Evolutionary conservation across 2,113 vertebrate species (phyloP).

Genomic region (Zosterops pallidus): DNA sequence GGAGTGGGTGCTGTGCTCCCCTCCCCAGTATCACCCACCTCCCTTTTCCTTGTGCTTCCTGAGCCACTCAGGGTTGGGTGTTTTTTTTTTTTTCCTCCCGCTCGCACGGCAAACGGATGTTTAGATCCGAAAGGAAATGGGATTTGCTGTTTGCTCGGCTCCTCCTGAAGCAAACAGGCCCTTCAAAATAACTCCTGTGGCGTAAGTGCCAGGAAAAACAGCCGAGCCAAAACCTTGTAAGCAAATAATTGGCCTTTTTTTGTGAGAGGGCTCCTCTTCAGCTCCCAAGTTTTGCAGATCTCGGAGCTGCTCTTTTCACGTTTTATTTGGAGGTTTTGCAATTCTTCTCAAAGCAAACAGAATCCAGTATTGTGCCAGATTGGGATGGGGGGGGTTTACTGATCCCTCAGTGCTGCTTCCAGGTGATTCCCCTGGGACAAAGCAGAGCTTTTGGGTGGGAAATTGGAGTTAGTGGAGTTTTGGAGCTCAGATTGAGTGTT

Average conservation of each 20-base stretch:
- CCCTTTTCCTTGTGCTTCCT: not conserved
- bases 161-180: constrained; percentile 49
- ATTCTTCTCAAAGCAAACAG: not conserved
- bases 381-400: not conserved
- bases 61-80: not conserved
- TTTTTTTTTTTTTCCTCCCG: not conserved
- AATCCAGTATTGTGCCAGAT: accelerated
- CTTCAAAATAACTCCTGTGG: constrained; percentile 37
- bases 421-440: not conserved
- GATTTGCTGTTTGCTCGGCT: constrained; percentile 52
- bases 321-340: constrained; percentile 16
- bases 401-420: not conserved
- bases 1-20: not conserved
- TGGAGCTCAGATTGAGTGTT: not conserved
- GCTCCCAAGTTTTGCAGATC: not conserved
- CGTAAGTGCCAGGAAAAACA: constrained; percentile 53
- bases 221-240: not conserved
- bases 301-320: not conserved
- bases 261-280: not conserved
- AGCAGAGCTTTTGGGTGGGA: not conserved
- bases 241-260: constrained; percentile 22
- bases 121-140: constrained; percentile 62
- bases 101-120: constrained; percentile 59
- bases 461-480: accelerated
- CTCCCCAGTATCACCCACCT: not conserved